phyloP scores from a whole-genome alignment of 2,797 vertebrate genomes.

The Spinibarbus caldwelli region DNA sequence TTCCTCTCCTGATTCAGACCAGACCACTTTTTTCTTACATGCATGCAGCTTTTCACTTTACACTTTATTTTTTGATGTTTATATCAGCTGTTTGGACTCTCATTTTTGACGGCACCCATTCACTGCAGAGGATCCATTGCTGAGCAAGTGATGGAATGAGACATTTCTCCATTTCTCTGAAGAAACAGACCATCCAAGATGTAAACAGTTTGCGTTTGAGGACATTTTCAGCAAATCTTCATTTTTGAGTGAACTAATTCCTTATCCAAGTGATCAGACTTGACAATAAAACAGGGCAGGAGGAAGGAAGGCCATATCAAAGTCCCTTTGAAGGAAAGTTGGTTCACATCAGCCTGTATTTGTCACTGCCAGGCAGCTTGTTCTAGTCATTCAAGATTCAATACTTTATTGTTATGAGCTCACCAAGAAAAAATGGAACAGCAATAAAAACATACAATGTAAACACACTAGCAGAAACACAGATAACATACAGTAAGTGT shows the following conservation, averaged over 20 bases:
- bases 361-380: background rate
- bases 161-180: background rate
- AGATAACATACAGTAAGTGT: background rate
- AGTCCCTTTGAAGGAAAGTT: background rate
- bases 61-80: background rate
- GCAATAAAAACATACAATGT: background rate
- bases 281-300: background rate
- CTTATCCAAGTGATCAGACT: constrained; percentile 63
- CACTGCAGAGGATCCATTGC: too few species aligned
- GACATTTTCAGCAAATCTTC: background rate
- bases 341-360: background rate
- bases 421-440: background rate
- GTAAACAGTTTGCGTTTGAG: too few species aligned
- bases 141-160: background rate
- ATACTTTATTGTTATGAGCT: background rate
- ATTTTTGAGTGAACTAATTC: background rate
- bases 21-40: too few species aligned
- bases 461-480: background rate
- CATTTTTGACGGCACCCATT: too few species aligned
- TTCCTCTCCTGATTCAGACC: too few species aligned
- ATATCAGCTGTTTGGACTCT: too few species aligned
- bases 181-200: background rate
- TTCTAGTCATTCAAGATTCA: background rate
- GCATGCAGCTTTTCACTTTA: too few species aligned
- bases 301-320: constrained; percentile 65